Evolutionary conservation across 2,113 vertebrate species (phyloP).

Genomic region (Mustela nigripes): DNA sequence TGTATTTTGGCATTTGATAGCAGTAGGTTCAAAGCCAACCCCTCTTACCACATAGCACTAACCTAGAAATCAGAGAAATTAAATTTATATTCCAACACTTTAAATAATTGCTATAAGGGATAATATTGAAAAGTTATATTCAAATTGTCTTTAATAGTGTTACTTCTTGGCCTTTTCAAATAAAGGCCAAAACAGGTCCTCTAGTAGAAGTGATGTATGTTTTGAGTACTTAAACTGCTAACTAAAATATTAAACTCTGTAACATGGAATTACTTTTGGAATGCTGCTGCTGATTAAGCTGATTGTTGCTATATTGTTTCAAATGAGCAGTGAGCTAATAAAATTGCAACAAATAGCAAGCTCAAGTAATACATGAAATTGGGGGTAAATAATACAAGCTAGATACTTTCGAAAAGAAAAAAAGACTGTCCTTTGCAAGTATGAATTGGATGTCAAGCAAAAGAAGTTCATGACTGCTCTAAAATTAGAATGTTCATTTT

Average conservation of each 20-base stretch:
- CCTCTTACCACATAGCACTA: background rate
- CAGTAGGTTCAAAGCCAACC: background rate
- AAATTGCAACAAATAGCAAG: background rate
- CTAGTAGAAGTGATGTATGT: background rate
- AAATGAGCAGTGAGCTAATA: background rate
- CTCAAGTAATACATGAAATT: background rate
- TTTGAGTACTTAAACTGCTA: background rate
- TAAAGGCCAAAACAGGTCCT: background rate
- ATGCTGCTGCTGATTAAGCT: background rate
- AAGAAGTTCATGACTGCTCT: slow-evolving; percentile 40
- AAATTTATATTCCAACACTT: background rate
- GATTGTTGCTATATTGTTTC: background rate
- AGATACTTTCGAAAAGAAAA: background rate
- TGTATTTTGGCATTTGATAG: background rate
- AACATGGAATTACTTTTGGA: background rate
- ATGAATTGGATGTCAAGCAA: slow-evolving; percentile 27
- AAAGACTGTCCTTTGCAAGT: slow-evolving; percentile 18
- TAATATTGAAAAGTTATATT: background rate
- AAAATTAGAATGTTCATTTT: slow-evolving; percentile 59
- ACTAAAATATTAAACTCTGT: background rate
- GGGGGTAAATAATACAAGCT: background rate
- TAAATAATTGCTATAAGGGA: background rate
- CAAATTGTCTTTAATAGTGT: slow-evolving; percentile 11
- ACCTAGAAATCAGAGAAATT: background rate
- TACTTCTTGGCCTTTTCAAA: slow-evolving; percentile 32